Evolutionary conservation across 2,113 vertebrate genomes (phyloP).

Genomic region (Brienomyrus longianalis): DNA sequence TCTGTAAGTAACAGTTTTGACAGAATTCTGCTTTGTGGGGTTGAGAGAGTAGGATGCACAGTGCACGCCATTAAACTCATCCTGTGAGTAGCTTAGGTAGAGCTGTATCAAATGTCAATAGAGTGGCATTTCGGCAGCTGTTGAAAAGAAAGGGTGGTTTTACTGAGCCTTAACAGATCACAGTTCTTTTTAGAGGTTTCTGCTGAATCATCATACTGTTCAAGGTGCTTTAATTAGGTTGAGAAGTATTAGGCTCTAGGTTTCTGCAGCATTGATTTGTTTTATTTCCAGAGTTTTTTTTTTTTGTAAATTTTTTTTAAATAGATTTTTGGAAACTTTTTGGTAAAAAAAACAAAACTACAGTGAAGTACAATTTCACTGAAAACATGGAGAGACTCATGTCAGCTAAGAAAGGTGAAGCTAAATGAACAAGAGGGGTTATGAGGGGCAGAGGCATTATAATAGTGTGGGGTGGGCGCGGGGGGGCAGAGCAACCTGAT

Average conservation of each 20-base stretch:
- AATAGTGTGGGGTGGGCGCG: background rate
- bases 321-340: constrained; percentile 10
- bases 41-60: constrained; percentile 13
- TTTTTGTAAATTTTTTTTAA: constrained; percentile 42
- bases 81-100: constrained; percentile 43
- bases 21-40: background rate
- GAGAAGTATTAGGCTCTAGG: background rate
- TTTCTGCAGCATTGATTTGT: constrained; percentile 45
- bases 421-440: background rate
- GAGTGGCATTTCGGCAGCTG: background rate
- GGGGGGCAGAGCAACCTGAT: constrained; percentile 42
- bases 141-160: background rate
- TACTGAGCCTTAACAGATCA: constrained; percentile 1
- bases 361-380: constrained; percentile 30
- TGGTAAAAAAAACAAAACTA: constrained; percentile 32
- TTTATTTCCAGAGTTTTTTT: constrained; percentile 41
- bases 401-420: background rate
- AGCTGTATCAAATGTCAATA: constrained; percentile 48
- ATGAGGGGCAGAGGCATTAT: constrained; percentile 21
- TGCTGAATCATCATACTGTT: background rate
- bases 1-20: constrained; percentile 6
- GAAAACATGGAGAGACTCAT: background rate
- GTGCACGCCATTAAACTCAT: constrained; percentile 37
- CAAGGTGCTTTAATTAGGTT: constrained; percentile 13
- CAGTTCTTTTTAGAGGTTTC: background rate